Evolutionary conservation across 2,797 vertebrate genomes (phyloP).

Genomic region (Salarias fasciatus): DNA sequence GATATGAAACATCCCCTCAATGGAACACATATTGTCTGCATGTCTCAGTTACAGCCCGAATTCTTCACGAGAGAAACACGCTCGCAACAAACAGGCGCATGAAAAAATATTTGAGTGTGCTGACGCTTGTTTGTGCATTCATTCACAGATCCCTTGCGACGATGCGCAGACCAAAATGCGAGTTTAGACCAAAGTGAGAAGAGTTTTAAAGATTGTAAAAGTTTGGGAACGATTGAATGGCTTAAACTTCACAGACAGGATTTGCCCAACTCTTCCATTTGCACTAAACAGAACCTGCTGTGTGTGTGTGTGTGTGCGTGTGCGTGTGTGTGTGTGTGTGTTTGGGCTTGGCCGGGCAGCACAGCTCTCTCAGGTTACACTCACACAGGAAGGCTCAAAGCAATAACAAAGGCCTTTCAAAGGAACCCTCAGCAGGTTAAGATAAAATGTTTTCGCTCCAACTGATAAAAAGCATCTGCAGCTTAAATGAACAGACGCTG

Average conservation of each 20-base stretch:
- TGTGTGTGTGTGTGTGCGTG: slow-evolving; percentile 50
- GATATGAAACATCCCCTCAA: slow-evolving; percentile 74
- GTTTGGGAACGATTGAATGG: slow-evolving; percentile 36
- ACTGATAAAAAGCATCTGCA: slow-evolving; percentile 83
- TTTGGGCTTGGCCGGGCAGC: slow-evolving; percentile 71
- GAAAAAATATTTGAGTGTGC: slow-evolving; percentile 5
- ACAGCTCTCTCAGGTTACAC: slow-evolving; percentile 79
- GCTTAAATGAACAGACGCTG: slow-evolving; percentile 66
- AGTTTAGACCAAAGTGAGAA: too few relatives aligned
- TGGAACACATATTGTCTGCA: slow-evolving; percentile 66
- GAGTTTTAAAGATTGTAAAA: not conserved
- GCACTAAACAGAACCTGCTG: slow-evolving; percentile 81
- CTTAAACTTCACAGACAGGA: slow-evolving; percentile 50
- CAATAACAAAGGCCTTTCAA: slow-evolving; percentile 83
- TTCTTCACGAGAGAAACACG: slow-evolving; percentile 46
- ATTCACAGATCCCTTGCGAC: slow-evolving; percentile 18
- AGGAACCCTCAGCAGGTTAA: slow-evolving; percentile 79
- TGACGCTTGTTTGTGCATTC: slow-evolving; percentile 19
- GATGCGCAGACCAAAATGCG: slow-evolving; percentile 6
- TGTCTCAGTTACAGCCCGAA: slow-evolving; percentile 71
- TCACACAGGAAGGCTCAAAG: slow-evolving; percentile 81
- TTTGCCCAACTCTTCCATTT: slow-evolving; percentile 63
- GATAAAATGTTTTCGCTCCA: slow-evolving; percentile 82
- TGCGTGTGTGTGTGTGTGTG: slow-evolving; percentile 27
- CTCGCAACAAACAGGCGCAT: slow-evolving; percentile 13